Evolutionary conservation across 2,888 invertebrate species (phyloP).

Genomic region (Serrognathus titanus): DNA sequence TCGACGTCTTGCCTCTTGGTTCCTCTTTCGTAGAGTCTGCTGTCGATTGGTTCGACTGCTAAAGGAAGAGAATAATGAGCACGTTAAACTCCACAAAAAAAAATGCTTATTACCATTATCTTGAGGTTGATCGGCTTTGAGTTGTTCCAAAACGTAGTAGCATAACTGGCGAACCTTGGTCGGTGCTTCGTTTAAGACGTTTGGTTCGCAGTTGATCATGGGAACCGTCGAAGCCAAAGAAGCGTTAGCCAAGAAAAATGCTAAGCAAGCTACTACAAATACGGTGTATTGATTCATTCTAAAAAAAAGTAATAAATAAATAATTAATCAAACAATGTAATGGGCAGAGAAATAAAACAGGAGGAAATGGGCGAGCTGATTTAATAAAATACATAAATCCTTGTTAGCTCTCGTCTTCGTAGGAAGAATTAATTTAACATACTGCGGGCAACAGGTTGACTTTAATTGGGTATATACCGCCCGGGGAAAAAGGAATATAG

Average conservation of each 20-base stretch:
- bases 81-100: neutral
- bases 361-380: too few species aligned
- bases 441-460: too few species aligned
- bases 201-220: constrained; percentile 28
- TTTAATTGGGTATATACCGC: too few species aligned
- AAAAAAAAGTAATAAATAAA: constrained; percentile 2
- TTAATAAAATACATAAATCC: too few species aligned
- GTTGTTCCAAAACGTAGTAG: constrained; percentile 25
- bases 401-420: too few species aligned
- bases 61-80: constrained; percentile 1
- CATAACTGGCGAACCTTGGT: constrained; percentile 32
- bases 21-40: constrained; percentile 58
- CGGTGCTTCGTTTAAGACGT: constrained; percentile 24
- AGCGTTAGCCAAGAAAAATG: constrained; percentile 21
- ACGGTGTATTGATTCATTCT: constrained; percentile 31
- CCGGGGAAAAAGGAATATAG: too few species aligned
- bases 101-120: constrained; percentile 17
- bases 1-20: constrained; percentile 85
- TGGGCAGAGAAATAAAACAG: too few species aligned
- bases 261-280: constrained; percentile 21
- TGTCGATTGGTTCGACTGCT: constrained; percentile 31
- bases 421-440: too few species aligned
- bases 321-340: neutral
- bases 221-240: constrained; percentile 25
- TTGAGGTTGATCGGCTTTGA: constrained; percentile 15